Conservation (phyloP, 1,140 invertebrate species). For the Radopholus similis region DNA sequence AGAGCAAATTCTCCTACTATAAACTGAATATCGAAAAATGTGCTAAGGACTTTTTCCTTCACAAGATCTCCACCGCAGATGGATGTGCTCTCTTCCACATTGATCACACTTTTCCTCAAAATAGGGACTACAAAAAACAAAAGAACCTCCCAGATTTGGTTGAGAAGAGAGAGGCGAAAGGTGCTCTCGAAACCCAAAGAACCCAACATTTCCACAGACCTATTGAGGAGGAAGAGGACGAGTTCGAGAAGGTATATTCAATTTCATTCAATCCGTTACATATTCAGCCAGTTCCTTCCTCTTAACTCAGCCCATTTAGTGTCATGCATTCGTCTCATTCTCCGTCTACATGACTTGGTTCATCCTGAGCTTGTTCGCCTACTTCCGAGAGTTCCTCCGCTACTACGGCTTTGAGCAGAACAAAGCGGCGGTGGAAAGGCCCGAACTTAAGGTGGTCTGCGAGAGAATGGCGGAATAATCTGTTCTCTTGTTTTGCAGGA, state of each 20-base stretch:
- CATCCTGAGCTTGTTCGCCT: slow-evolving; percentile 45
- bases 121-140: not conserved
- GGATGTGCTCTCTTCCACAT: not conserved
- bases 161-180: not conserved
- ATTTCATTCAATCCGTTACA: not conserved
- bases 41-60: slow-evolving; percentile 17
- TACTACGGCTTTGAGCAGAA: slow-evolving; percentile 53
- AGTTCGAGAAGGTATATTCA: slow-evolving; percentile 16
- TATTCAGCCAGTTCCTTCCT: slow-evolving; percentile 16
- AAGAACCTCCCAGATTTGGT: not conserved
- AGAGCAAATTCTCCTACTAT: not conserved
- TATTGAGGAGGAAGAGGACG: not conserved
- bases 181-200: not conserved
- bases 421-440: slow-evolving; percentile 45
- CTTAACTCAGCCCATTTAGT: slow-evolving; percentile 14
- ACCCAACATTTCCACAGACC: not conserved
- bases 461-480: not conserved
- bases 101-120: not conserved
- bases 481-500: slow-evolving; percentile 50
- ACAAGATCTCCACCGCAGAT: not conserved
- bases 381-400: slow-evolving; percentile 53
- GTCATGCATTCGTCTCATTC: slow-evolving; percentile 36
- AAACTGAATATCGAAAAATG: slow-evolving; percentile 7
- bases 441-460: slow-evolving; percentile 31
- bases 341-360: slow-evolving; percentile 57